phyloP scores from a whole-genome alignment of 2,888 invertebrate species.

The Tinea pellionella region DNA sequence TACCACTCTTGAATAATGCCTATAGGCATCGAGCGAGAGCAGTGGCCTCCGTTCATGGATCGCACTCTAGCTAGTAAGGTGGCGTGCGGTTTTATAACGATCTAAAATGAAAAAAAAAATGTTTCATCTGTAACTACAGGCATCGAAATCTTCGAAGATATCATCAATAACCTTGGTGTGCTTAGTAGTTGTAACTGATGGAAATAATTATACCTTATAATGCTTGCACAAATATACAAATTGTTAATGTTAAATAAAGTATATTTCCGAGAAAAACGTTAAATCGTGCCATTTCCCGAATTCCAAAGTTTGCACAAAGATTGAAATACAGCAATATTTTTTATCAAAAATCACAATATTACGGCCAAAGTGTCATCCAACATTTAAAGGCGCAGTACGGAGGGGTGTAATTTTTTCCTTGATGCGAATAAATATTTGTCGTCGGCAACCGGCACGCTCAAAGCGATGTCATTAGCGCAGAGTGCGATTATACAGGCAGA shows the following conservation, averaged over 20 bases:
- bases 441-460: slow-evolving; percentile 20
- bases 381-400: neutral
- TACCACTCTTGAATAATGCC: no score
- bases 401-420: slow-evolving; percentile 5
- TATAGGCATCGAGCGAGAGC: no score
- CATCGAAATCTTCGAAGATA: slow-evolving; percentile 76
- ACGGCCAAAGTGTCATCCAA: slow-evolving; percentile 4
- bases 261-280: no score
- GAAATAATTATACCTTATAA: neutral
- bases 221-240: no score
- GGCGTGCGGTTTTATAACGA: no score
- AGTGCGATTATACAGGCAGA: slow-evolving; percentile 17
- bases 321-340: neutral
- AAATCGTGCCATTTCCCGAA: neutral
- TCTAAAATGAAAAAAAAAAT: no score
- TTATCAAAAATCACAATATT: neutral
- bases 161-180: slow-evolving; percentile 27
- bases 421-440: slow-evolving; percentile 21
- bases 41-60: no score
- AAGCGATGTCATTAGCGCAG: slow-evolving; percentile 25
- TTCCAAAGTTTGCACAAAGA: neutral
- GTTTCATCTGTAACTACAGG: slow-evolving; percentile 77
- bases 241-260: neutral
- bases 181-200: neutral
- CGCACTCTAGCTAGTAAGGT: no score